phyloP scores from a whole-genome alignment of 2,113 vertebrate genomes.

The Leptodactylus fuscus region DNA sequence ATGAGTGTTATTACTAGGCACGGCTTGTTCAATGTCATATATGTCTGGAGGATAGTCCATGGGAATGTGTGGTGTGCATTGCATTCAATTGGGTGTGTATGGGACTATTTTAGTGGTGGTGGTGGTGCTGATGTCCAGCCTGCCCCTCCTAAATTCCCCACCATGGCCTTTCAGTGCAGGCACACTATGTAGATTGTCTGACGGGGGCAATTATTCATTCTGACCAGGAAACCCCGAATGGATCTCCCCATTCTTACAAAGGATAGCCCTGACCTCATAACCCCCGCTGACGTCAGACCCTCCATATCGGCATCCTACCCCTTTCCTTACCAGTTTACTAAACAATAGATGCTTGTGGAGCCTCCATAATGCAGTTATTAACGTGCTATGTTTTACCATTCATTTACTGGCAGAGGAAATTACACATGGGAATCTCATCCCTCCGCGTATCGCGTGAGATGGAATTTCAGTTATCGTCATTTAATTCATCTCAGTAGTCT shows the following conservation, averaged over 20 bases:
- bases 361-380: slow-evolving; percentile 24
- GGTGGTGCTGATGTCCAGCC: not conserved
- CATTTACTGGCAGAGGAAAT: slow-evolving; percentile 29
- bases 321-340: not conserved
- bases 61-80: not conserved
- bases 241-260: slow-evolving; percentile 34
- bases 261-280: slow-evolving; percentile 3
- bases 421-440: not conserved
- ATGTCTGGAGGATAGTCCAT: not conserved
- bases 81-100: not conserved
- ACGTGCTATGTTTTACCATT: not conserved
- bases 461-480: not conserved
- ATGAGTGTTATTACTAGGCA: not conserved
- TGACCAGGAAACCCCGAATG: slow-evolving; percentile 36
- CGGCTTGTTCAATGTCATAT: not conserved
- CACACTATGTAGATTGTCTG: slow-evolving; percentile 39
- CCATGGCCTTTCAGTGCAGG: slow-evolving; percentile 12
- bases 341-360: slow-evolving; percentile 22
- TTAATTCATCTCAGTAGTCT: not conserved
- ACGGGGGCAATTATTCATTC: slow-evolving; percentile 25
- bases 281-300: slow-evolving; percentile 10
- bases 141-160: slow-evolving; percentile 20
- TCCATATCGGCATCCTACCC: slow-evolving; percentile 30
- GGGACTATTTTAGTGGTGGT: not conserved
- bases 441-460: not conserved